These are phyloP conservation scores for Thymallus thymallus DNA, from an alignment of 2,113 vertebrate species.

Conservation along the genomic window DNA sequence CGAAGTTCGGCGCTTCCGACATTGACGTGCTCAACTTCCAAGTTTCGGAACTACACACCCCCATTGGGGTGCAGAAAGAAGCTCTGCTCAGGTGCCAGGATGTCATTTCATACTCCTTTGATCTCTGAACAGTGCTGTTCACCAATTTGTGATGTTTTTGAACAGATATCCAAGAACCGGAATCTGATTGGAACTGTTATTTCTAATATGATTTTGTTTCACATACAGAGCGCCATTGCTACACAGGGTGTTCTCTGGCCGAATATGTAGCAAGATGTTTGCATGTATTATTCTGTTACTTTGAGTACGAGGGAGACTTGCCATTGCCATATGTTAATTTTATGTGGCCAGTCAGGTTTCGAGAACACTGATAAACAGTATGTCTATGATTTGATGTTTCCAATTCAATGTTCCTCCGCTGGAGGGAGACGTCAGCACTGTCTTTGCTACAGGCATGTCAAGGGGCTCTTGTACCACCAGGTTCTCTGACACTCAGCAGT, in stretches of 20 bases:
- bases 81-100: slow-evolving; percentile 83
- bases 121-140: slow-evolving; percentile 49
- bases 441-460: background rate
- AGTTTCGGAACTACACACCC: slow-evolving; percentile 84
- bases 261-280: no score
- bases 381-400: background rate
- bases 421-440: slow-evolving; percentile 36
- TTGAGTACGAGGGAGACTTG: no score
- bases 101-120: slow-evolving; percentile 82
- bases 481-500: background rate
- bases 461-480: no score
- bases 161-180: no score
- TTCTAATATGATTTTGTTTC: no score
- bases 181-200: no score
- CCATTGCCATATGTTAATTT: no score
- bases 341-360: no score
- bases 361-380: background rate
- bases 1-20: slow-evolving; percentile 80
- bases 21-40: slow-evolving; percentile 87
- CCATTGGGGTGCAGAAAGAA: slow-evolving; percentile 84
- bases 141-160: background rate
- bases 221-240: no score
- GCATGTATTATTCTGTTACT: no score
- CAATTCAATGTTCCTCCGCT: slow-evolving; percentile 28
- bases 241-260: no score